Conservation (phyloP, 2,113 vertebrate genomes). For the Lasiurus cinereus region DNA sequence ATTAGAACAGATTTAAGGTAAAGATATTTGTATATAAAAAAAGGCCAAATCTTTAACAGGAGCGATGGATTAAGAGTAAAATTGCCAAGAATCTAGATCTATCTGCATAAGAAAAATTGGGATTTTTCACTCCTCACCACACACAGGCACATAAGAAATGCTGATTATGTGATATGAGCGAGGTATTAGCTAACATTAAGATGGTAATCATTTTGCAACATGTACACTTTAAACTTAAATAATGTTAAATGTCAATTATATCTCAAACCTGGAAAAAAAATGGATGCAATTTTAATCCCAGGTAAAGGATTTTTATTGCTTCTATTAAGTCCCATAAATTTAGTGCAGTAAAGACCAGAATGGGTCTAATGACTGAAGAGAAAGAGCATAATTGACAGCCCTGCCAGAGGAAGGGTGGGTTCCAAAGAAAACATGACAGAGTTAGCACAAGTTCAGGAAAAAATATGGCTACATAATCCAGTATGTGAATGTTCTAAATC, state of each 20-base stretch:
- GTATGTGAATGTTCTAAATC: neutral
- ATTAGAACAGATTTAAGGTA: neutral
- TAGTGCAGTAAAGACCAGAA: neutral
- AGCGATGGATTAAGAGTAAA: slow-evolving; percentile 15
- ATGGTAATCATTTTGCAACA: neutral
- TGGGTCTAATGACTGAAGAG: neutral
- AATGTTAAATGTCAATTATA: neutral
- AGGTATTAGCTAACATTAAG: neutral
- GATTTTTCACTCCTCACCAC: neutral
- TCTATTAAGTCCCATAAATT: neutral
- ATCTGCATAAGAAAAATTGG: neutral
- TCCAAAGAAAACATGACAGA: neutral
- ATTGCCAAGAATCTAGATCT: neutral
- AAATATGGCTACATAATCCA: neutral
- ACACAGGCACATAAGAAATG: neutral
- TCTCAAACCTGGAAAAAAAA: neutral
- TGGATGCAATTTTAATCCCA: neutral
- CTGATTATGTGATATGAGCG: neutral
- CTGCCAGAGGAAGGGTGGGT: neutral
- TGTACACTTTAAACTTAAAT: neutral
- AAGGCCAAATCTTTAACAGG: neutral
- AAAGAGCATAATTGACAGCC: neutral
- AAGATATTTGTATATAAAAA: slow-evolving; percentile 37
- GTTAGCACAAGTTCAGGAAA: neutral
- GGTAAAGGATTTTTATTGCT: neutral